A percentile compares a stretch with the other conserved stretches of the same genome.
These are phyloP conservation scores for Phalacrocorax pelagicus DNA, from an alignment of 2,113 vertebrate species.

Conservation along the genomic window DNA sequence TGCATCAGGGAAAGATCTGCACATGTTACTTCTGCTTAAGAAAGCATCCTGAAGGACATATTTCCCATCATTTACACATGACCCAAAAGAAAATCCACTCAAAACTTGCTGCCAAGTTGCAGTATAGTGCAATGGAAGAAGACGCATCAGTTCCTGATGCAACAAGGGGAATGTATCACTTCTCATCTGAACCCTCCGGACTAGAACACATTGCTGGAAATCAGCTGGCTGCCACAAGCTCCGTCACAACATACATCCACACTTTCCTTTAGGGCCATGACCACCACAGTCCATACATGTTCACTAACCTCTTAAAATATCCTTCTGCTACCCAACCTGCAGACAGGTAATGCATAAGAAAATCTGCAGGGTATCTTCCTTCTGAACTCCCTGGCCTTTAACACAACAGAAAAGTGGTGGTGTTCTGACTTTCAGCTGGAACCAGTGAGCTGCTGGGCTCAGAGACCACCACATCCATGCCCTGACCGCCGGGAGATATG, in stretches of 20 bases:
- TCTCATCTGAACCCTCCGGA: background rate
- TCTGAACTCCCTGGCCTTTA: background rate
- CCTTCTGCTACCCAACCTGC: background rate
- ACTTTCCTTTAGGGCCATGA: accelerated
- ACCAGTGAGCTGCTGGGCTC: background rate
- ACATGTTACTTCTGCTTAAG: background rate
- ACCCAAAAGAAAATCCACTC: background rate
- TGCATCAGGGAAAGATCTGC: background rate
- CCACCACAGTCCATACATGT: background rate
- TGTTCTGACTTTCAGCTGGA: background rate
- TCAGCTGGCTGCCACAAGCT: background rate
- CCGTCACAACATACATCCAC: background rate
- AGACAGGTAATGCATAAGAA: background rate
- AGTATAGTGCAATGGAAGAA: background rate
- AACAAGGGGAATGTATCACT: background rate
- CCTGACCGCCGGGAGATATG: accelerated
- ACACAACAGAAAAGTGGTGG: background rate
- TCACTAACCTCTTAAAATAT: background rate
- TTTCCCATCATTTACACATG: background rate
- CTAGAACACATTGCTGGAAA: background rate
- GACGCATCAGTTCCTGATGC: background rate
- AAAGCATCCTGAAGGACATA: background rate
- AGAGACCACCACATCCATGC: background rate
- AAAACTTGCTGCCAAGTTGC: background rate
- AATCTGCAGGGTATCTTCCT: background rate